Evolutionary conservation across 1,140 invertebrate genomes (phyloP), one percentile per base, ranked within the genome.

Genomic region (Lasioglossum baleicum): DNA sequence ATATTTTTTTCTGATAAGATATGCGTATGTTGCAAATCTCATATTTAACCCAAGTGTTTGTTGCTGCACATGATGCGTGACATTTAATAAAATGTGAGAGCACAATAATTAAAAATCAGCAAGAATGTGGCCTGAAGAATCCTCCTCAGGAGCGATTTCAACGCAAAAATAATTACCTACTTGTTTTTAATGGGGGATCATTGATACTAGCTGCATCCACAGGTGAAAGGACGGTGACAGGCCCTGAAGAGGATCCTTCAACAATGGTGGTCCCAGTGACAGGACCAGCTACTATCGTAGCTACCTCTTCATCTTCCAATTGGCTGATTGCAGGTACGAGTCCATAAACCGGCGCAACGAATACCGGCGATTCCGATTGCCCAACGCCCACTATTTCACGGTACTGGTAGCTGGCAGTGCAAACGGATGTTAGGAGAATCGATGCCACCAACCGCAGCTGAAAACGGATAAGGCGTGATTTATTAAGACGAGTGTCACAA

Each of bases 401-500:
- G 80, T 84, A 76, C 53, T 80, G 73, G 72, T 68, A 82, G 11
- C 58, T 71, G 35, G 44, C 73, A n/a, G 60, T 80, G 64, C 44
- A 31, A 67, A 65, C 75, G n/a, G 75, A 81, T 17, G 61, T 70
- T 48, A 86, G 64, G 35, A 84, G 63, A 58, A 82, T 82, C 67
- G 80, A 82, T 73, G 68, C 51, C 35, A 51, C 58, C 11, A 84
- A 63, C 83, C 75, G 60, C n/a, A 72, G 64, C 64, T 75, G 60
- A 72, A 71, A 81, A 66, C 48, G 70, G 56, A 75, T 67, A 67
- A 75, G 51, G 78, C 44, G 72, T 80, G 78, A 80, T 80, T 80
- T 80, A 80, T 74, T 44, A 26, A 51, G 78, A 74, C 64, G 78
- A 75, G 56, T 44, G n/a, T 74, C 63, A 67, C 15, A 26, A 56